These are phyloP conservation scores for Cherax quadricarinatus DNA, from an alignment of 1,140 invertebrate genomes.

Conservation along the genomic window DNA sequence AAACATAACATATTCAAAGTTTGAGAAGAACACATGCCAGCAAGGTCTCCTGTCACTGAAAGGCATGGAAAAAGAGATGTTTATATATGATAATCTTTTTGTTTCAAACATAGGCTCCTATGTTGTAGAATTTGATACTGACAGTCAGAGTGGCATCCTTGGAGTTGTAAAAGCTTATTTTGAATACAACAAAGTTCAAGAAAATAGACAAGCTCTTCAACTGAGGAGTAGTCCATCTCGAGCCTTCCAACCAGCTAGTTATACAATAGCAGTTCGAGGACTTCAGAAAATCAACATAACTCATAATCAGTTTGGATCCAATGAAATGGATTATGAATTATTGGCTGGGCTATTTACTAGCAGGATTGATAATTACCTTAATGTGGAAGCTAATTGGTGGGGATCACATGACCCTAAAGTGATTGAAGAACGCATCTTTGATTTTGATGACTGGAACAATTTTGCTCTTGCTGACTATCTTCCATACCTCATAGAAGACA, in stretches of 20 bases:
- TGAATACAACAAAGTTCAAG: slow-evolving; percentile 86
- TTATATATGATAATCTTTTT: slow-evolving; percentile 85
- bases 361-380: slow-evolving; percentile 89
- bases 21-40: slow-evolving; percentile 90
- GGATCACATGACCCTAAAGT: slow-evolving; percentile 84
- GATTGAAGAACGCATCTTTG: slow-evolving; percentile 94
- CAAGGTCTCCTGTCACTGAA: slow-evolving; percentile 88
- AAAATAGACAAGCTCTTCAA: slow-evolving; percentile 81
- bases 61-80: slow-evolving; percentile 98
- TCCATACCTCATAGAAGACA: slow-evolving; percentile 89
- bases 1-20: slow-evolving; percentile 88
- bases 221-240: slow-evolving; percentile 73
- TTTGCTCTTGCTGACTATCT: slow-evolving; percentile 93
- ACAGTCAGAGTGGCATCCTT: slow-evolving; percentile 95
- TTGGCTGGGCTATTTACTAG: slow-evolving; percentile 94
- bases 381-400: slow-evolving; percentile 98
- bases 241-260: slow-evolving; percentile 82
- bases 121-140: slow-evolving; percentile 91
- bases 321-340: slow-evolving; percentile 90
- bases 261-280: slow-evolving; percentile 93
- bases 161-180: slow-evolving; percentile 89
- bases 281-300: slow-evolving; percentile 95
- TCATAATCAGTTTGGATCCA: slow-evolving; percentile 93
- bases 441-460: slow-evolving; percentile 99
- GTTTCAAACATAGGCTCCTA: slow-evolving; percentile 89